Percentiles rank a stretch among this genome's conserved stretches.
phyloP scores from a whole-genome alignment of 2,888 invertebrate species.

The Nomada ferruginata region DNA sequence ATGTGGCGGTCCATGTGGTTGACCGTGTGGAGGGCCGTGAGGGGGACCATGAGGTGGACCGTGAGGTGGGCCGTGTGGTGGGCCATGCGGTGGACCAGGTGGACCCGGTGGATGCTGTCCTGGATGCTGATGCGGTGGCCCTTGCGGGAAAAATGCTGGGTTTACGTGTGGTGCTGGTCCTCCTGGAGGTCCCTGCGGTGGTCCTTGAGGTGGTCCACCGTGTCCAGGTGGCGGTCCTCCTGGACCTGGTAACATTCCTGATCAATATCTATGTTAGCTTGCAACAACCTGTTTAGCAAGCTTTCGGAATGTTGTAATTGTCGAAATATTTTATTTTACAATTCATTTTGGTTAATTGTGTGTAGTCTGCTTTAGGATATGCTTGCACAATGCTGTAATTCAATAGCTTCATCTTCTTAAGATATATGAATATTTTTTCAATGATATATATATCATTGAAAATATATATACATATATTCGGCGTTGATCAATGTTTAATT shows the following conservation, averaged over 20 bases:
- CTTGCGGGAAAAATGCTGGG: slow-evolving; percentile 97
- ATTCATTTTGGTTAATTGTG: background rate
- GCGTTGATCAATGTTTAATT: too few species aligned
- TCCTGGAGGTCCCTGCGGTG: slow-evolving; percentile 85
- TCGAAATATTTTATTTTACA: slow-evolving; percentile 1
- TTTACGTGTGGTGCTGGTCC: slow-evolving; percentile 97
- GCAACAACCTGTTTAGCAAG: slow-evolving; percentile 41
- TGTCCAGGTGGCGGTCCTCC: slow-evolving; percentile 85
- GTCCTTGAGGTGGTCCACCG: slow-evolving; percentile 86
- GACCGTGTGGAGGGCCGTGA: slow-evolving; percentile 88
- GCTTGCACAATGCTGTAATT: slow-evolving; percentile 23
- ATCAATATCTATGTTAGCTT: slow-evolving; percentile 67
- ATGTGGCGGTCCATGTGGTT: slow-evolving; percentile 86
- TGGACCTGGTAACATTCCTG: slow-evolving; percentile 81
- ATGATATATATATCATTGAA: too few species aligned
- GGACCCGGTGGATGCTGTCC: slow-evolving; percentile 87
- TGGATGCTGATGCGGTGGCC: slow-evolving; percentile 86
- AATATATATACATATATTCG: too few species aligned
- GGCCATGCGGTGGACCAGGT: slow-evolving; percentile 89
- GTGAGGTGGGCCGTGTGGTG: slow-evolving; percentile 88
- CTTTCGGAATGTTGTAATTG: slow-evolving; percentile 9
- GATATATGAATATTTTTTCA: background rate
- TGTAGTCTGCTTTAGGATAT: slow-evolving; percentile 35
- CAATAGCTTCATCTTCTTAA: background rate
- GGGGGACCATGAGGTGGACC: slow-evolving; percentile 89